Percentiles rank a stretch among this genome's conserved stretches.
Evolutionary conservation across 2,113 vertebrate species (phyloP).

Genomic region (Bubo scandiacus): DNA sequence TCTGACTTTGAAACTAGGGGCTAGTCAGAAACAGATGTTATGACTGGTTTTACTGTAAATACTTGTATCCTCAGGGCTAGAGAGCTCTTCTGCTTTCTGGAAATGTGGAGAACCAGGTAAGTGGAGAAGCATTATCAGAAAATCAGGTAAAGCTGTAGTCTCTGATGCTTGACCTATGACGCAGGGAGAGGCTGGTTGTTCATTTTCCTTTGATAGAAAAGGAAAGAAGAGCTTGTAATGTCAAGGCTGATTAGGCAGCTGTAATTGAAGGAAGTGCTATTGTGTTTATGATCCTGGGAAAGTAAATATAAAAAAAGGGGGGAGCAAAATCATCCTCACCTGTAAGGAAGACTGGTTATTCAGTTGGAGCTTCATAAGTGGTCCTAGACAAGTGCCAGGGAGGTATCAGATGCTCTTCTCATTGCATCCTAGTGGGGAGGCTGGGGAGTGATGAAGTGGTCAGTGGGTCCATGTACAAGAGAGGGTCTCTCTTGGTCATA

Average conservation of each 20-base stretch:
- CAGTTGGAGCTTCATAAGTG: not conserved
- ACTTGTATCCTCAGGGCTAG: not conserved
- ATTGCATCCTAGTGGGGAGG: not conserved
- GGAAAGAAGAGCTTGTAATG: not conserved
- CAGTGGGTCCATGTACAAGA: too few species aligned
- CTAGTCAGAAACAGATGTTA: not conserved
- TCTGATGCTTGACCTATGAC: not conserved
- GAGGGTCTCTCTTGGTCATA: not conserved
- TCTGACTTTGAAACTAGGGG: not conserved
- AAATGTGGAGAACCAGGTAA: not conserved
- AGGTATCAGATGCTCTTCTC: not conserved
- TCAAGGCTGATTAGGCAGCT: not conserved
- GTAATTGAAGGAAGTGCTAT: not conserved
- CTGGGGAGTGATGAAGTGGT: not conserved
- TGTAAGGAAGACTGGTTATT: not conserved
- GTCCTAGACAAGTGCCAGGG: not conserved
- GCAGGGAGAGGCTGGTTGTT: not conserved
- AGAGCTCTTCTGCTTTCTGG: not conserved
- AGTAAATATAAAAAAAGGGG: not conserved
- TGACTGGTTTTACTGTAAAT: not conserved
- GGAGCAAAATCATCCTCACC: not conserved
- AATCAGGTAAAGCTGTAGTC: not conserved
- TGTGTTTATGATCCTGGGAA: constrained; percentile 15
- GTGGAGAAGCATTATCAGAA: not conserved
- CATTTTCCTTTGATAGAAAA: not conserved